Base-by-base conservation (phyloP, 1,140 invertebrate genomes). In the Leptinotarsa lineolata region DNA sequence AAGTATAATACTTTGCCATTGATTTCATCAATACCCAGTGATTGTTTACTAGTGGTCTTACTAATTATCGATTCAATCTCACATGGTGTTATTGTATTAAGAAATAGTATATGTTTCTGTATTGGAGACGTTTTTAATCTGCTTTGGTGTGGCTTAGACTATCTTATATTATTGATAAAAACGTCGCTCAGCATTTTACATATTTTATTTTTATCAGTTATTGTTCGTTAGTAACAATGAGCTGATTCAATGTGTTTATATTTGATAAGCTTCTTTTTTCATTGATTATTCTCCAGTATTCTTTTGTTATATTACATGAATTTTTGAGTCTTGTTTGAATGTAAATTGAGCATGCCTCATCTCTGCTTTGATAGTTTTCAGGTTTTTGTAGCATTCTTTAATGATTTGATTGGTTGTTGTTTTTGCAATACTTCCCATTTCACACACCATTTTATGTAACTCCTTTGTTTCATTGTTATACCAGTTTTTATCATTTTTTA, bases 161-260 rank as follows among this genome's bases (percentile, higher is more conserved):
- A 58, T 58, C 54, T 15, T 15, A 58, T 11, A 58, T 58, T 58
- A 58, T 58, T 58, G 54, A 58, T 11, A 58, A 15, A 58, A 58
- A 58, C 6, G 54, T 58, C 54, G 54, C 54, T 58, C 54, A 58
- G 11, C 12, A 58, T 58, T 6, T 58, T 58, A 58, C 54, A 58
- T 58, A 58, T 58, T 58, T 58, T 58, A 58, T 58, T 58, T 58
- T 58, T 58, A 58, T 58, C 54, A 20, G 11, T 58, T 20, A 58
- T 58, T 11, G 0, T 15, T 15, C 54, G 8, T 58, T 58, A 58
- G 54, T 58, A 6, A 58, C 54, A 0, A 58, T 58, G 48, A 58
- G 11, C 54, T 58, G 54, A 58, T 58, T 58, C 12, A 15, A 6
- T 58, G 54, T 58, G 54, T 58, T 58, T 58, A 20, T 58, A 58